Percentiles rank a stretch among this genome's conserved stretches.
Conservation (phyloP, 2,113 vertebrate genomes). For the Alosa alosa region DNA sequence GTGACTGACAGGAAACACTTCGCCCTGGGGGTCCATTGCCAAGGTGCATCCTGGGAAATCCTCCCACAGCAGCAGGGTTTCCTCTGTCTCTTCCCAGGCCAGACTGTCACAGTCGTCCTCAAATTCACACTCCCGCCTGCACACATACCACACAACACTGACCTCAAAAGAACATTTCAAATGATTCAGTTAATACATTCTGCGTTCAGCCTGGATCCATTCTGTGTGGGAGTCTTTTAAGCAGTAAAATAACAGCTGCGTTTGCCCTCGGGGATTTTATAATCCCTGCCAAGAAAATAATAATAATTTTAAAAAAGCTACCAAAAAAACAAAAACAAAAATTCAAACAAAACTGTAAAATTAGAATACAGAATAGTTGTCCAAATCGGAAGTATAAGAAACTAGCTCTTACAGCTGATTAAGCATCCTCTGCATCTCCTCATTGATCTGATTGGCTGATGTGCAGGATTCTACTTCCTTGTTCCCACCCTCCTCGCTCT, state of each 20-base stretch:
- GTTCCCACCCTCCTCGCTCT: slow-evolving; percentile 62
- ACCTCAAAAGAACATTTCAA: not conserved
- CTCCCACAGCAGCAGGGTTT: slow-evolving; percentile 90
- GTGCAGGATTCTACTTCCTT: slow-evolving; percentile 74
- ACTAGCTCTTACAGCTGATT: slow-evolving; percentile 83
- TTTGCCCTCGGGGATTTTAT: not conserved
- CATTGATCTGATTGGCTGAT: slow-evolving; percentile 82
- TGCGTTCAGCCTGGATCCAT: not conserved
- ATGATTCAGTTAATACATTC: not conserved
- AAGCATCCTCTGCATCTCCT: slow-evolving; percentile 96
- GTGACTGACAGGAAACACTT: slow-evolving; percentile 25
- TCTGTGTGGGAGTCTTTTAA: not conserved
- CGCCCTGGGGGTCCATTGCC: slow-evolving; percentile 59
- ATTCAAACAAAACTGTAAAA: not conserved
- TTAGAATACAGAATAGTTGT: not conserved
- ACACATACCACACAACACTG: not conserved
- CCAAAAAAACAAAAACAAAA: not conserved
- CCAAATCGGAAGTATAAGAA: not conserved
- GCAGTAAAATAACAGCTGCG: not conserved
- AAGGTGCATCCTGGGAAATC: slow-evolving; percentile 86
- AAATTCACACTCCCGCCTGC: slow-evolving; percentile 87
- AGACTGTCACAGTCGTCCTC: slow-evolving; percentile 92
- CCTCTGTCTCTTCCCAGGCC: slow-evolving; percentile 92
- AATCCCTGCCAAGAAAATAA: not conserved
- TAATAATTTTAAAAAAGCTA: not conserved